Percentiles rank a stretch among this genome's conserved stretches.
phyloP scores from a whole-genome alignment of 1,140 invertebrate genomes.

The Lepidostoma basale region DNA sequence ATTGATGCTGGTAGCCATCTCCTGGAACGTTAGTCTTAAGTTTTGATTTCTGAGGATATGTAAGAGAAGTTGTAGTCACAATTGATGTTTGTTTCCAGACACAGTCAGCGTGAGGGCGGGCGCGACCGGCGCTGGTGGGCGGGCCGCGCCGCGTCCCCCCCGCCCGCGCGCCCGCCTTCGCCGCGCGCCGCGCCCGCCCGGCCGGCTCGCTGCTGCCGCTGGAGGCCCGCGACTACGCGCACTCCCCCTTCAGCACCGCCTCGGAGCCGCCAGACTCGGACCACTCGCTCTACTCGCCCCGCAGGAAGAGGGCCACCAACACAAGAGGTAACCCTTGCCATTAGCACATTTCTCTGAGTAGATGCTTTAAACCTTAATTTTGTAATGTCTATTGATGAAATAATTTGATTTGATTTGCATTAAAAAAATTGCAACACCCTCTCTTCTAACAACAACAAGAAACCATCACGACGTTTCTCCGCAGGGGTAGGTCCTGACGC shows the following conservation, averaged over 20 bases:
- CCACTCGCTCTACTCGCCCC: slow-evolving; percentile 59
- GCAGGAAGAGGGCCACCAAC: not conserved
- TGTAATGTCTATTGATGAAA: no score
- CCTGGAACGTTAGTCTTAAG: no score
- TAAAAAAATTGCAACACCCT: no score
- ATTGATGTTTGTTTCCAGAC: slow-evolving; percentile 25
- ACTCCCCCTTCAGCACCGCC: slow-evolving; percentile 60
- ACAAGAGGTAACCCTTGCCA: not conserved
- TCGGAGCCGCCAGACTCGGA: slow-evolving; percentile 57
- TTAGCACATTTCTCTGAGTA: no score
- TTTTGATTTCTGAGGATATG: no score
- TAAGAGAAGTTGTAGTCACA: not conserved
- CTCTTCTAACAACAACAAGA: no score
- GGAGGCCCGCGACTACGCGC: slow-evolving; percentile 59
- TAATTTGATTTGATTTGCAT: no score
- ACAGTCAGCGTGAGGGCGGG: slow-evolving; percentile 54
- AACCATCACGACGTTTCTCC: no score
- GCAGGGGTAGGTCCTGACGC: no score
- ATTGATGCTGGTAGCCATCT: no score
- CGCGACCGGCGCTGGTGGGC: slow-evolving; percentile 54
- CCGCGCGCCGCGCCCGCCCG: slow-evolving; percentile 49
- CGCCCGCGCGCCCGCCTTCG: slow-evolving; percentile 47
- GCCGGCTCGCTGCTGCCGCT: slow-evolving; percentile 56
- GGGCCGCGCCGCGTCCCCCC: slow-evolving; percentile 51
- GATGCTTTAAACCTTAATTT: no score